Percentiles rank a stretch among this genome's conserved stretches.
Evolutionary conservation across 2,888 invertebrate genomes (phyloP).

Genomic region (Acleris laterana): DNA sequence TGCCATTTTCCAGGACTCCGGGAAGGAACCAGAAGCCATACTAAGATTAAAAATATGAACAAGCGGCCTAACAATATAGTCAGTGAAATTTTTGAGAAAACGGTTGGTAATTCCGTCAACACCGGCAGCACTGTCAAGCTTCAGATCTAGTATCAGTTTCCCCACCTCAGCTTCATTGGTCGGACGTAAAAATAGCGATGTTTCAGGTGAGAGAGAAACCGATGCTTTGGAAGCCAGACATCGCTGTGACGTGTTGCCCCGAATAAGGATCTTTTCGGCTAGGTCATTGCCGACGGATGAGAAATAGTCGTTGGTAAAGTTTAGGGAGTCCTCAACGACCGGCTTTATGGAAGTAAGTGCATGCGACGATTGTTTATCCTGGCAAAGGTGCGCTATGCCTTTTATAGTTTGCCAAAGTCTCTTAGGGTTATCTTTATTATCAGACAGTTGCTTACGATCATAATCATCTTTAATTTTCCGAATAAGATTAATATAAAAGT

Average conservation of each 20-base stretch:
- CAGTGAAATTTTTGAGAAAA: background rate
- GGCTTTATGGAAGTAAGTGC: conserved; percentile 3
- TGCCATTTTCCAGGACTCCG: conserved; percentile 37
- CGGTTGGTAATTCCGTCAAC: background rate
- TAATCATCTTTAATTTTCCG: conserved; percentile 28
- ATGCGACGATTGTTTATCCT: background rate
- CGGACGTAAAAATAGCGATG: conserved; percentile 37
- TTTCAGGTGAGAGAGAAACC: background rate
- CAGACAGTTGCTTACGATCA: conserved; percentile 14
- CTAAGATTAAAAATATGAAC: conserved; percentile 37
- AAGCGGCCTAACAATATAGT: background rate
- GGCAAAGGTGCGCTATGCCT: conserved; percentile 1
- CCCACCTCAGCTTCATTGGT: conserved; percentile 34
- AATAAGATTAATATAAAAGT: conserved; percentile 21
- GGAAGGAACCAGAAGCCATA: conserved; percentile 35
- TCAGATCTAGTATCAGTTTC: conserved; percentile 20
- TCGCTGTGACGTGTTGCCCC: conserved; percentile 11
- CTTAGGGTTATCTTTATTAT: conserved; percentile 27
- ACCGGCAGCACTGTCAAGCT: background rate
- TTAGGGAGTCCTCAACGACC: conserved; percentile 2
- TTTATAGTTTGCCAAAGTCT: conserved; percentile 30
- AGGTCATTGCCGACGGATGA: conserved; percentile 28
- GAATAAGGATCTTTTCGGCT: conserved; percentile 24
- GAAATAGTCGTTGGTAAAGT: conserved; percentile 35
- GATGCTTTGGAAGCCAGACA: conserved; percentile 5